These are phyloP conservation scores for Zoanthus solanderi DNA, from an alignment of 92 coral and sea anemone species.

Conservation along the genomic window DNA sequence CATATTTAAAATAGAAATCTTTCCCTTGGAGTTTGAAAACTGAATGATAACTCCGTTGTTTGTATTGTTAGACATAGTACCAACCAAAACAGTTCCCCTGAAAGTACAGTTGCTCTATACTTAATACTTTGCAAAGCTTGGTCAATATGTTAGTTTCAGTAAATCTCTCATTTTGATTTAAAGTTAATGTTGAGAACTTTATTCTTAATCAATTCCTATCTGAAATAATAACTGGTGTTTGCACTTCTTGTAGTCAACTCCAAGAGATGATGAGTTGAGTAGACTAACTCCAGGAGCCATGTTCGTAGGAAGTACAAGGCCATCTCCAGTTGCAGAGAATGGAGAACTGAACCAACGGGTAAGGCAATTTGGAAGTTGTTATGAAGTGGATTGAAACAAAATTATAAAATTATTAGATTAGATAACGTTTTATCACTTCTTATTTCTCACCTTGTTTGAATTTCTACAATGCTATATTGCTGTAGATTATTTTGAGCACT, in stretches of 20 bases:
- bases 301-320: slow-evolving; percentile 75
- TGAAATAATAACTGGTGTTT: neutral
- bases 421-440: too few species aligned
- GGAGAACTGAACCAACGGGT: slow-evolving; percentile 25
- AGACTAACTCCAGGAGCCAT: slow-evolving; percentile 80
- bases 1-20: too few species aligned
- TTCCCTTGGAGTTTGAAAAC: too few species aligned
- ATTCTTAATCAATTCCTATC: too few species aligned
- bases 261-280: slow-evolving; percentile 70
- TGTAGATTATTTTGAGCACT: neutral
- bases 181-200: too few species aligned
- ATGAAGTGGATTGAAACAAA: neutral
- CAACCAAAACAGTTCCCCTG: too few species aligned
- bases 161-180: too few species aligned
- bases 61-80: too few species aligned
- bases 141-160: neutral
- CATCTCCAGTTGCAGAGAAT: slow-evolving; percentile 74
- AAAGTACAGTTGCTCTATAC: too few species aligned
- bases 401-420: too few species aligned
- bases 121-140: neutral
- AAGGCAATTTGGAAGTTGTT: neutral
- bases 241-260: slow-evolving; percentile 71
- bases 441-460: neutral
- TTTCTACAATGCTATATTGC: neutral
- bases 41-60: too few species aligned